Evolutionary conservation across 2,797 vertebrate genomes (phyloP), one percentile per base, ranked within the genome.

Genomic region (Jordanella pulchra): DNA sequence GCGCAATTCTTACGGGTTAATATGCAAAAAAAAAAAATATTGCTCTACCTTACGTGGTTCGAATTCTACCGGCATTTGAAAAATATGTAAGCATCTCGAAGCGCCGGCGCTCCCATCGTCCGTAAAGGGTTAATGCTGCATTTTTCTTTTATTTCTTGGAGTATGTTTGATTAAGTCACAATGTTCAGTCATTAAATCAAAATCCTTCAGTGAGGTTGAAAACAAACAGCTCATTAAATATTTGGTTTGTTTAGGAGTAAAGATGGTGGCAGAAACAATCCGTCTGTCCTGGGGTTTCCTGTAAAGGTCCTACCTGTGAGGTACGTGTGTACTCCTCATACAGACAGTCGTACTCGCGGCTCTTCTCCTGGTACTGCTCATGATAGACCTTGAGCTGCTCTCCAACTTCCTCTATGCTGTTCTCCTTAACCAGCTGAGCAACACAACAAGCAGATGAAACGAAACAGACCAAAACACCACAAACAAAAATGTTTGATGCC

Each of bases 341-440:
- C 1, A 98, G 94, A 58, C 93, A 88, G 88, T 98, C 97, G 0
- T 97, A 97, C 84, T 97, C 96, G 63, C 95, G 95, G 86, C 96
- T 98, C 92, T 98, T 98, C 84, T 98, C 97, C 91, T 97, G 96
- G 90, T 93, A 97, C 89, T 98, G 97, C 87, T 97, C 96, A 50
- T 97, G 96, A 77, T 97, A 97, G 63, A 96, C 93, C 84, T 96
- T 96, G 72, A 98, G 91, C 89, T 97, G 96, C 77, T 97, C 96
- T 1, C 97, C 97, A 0, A 97, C 97, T 0, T 96, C 97, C 77
- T 97, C 97, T 64, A 97, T 95, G 0, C 96, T 98, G 93, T 96
- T 97, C 86, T 98, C 97, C 86, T 98, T 98, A 81, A 98, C 97
- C 73, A 98, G 76, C 90, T 97, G 95, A 85, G 93, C 15, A 30